Percentiles rank a stretch among this genome's conserved stretches.
These are phyloP conservation scores for Nephrotoma guestfalica DNA, from an alignment of 2,888 invertebrate genomes.

Conservation along the genomic window DNA sequence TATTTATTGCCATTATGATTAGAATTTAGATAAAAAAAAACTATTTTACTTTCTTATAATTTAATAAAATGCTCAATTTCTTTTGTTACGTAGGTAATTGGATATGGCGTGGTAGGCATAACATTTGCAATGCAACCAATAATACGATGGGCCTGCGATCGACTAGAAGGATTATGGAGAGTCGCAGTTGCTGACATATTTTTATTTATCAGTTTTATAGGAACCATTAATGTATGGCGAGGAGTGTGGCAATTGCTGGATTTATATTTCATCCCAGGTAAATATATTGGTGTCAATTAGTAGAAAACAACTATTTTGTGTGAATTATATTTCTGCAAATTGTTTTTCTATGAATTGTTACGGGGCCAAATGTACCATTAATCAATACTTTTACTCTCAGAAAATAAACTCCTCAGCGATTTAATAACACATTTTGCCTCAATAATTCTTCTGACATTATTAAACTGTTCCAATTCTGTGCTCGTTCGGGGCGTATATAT, in stretches of 20 bases:
- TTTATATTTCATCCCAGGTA: constrained; percentile 58
- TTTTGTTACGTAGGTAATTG: constrained; percentile 33
- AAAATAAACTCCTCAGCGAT: constrained; percentile 57
- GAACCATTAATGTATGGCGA: constrained; percentile 79
- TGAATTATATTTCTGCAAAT: too few relatives aligned
- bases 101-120: constrained; percentile 55
- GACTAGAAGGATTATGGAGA: constrained; percentile 48
- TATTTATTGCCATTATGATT: not conserved
- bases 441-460: constrained; percentile 54
- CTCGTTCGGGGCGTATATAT: constrained; percentile 78
- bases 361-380: constrained; percentile 35
- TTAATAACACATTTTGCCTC: constrained; percentile 68
- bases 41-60: not conserved
- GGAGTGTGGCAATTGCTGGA: constrained; percentile 74
- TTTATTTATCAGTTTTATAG: constrained; percentile 59
- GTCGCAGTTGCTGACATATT: constrained; percentile 61
- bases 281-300: not conserved
- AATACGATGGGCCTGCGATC: constrained; percentile 54
- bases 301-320: too few relatives aligned
- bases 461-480: constrained; percentile 77
- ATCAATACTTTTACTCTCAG: constrained; percentile 25
- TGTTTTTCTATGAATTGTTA: constrained; percentile 33
- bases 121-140: constrained; percentile 63
- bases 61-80: not conserved
- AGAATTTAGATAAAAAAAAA: not conserved